Base-by-base conservation (phyloP, 2,888 invertebrate species). In the Tinea pellionella region DNA sequence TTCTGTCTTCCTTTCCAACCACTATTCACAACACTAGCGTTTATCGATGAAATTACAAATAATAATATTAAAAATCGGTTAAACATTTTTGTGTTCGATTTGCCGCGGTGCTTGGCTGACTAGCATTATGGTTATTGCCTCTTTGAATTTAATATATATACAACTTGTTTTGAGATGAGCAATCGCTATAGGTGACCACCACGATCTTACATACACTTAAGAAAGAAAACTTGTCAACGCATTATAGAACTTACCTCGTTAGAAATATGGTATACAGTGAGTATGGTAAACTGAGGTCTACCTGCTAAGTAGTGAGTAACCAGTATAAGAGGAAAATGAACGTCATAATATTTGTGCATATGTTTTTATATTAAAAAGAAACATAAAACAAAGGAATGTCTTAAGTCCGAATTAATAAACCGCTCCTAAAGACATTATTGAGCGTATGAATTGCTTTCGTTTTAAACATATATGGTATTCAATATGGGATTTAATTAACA, bases 281-380 rank as follows among this genome's bases (percentile, higher is more conserved):
- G 4, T 9, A 2, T 37, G 3, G 9, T 37, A 37, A 12, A 2
- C 4, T 37, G 2, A 37, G 37, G 9, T n/a, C 4, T 47, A 47
- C 47, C 47, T 47, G 47, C 47, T 47, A 16, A 6, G 9, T 47
- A 47, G 37, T 47, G 47, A 47, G 47, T 47, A 47, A 47, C 47
- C 47, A 2, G 47, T 47, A 15, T 47, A n/a, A n/a, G 47, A 47
- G 47, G 47, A 47, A 47, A 47, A 47, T 15, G 47, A 4, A 12
- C 13, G 37, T 37, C 2, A 12, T 37, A 37, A 37, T 12, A 37
- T 37, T 37, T 37, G 37, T 37, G 37, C 37, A 37, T 37, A 37
- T 9, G 9, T 37, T 12, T 37, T 37, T 37, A 37, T 37, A 9
- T 37, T 24, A 24, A 24, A 24, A 24, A 24, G 2, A 24, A 24